Evolutionary conservation across 2,113 vertebrate genomes (phyloP), one percentile per base, ranked within the genome.

Genomic region (Ivindomyrus marchei): DNA sequence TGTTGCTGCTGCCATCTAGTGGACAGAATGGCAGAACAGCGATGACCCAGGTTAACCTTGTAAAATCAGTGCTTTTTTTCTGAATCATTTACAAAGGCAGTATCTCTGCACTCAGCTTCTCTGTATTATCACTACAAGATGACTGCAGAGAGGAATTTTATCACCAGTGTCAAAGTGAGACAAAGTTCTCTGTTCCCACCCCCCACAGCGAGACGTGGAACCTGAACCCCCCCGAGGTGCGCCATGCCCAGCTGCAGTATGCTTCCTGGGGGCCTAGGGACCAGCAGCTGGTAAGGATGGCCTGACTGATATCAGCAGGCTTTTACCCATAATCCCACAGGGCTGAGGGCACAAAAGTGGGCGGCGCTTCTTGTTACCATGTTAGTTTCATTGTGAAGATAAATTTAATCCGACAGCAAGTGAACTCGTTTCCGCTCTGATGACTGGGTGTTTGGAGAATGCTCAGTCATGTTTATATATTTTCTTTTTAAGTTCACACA

Each of bases 181-280:
- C 8, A 47, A 24, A 47, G 19, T 86, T 86, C 10, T 39, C 42
- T 46, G 39, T 42, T 0, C 19, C 83, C 74, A 7, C 21, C 47
- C 31, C 36, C 92, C 47, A 85, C 95, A 99, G 98, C 93, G 97
- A 98, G 90, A 98, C 97, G 5, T 97, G 97, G 95, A 97, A 96
- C 92, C 93, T 99, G 93, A 97, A 98, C 90, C 98, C 98, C 84
- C 98, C 98, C 0, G 98, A 99, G 94, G 98, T 99, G 93, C 96
- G 96, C 92, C 97, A 98, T 2, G 97, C 97, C 89, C 97, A 97
- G 90, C 97, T 99, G 90, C 98, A 98, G 93, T 99, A 96, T 2
- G 98, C 98, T 2, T 98, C 98, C 92, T 99, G 98, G 98, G 98
- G 98, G 31, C 97, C 98, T 0, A 96, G 96, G 91, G 98, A 97